phyloP scores from a whole-genome alignment of 2,888 invertebrate species.

The Philereme vetulata region DNA sequence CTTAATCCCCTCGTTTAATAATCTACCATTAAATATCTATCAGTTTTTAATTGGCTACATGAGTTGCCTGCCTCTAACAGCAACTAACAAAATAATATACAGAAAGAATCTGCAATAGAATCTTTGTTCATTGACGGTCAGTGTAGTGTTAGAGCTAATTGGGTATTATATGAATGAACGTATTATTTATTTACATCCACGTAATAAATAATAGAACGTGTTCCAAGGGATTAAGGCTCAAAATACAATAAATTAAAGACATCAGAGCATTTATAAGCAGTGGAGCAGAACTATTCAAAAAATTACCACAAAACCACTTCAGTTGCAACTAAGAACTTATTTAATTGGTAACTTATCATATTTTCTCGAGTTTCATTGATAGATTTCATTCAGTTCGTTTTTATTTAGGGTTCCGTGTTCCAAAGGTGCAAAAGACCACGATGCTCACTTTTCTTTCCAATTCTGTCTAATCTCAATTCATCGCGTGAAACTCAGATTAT shows the following conservation, averaged over 20 bases:
- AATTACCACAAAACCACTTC: conserved; percentile 55
- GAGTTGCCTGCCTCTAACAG: no score
- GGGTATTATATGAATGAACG: conserved; percentile 51
- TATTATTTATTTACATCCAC: conserved; percentile 1
- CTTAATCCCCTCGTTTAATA: no score
- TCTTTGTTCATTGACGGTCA: conserved; percentile 60
- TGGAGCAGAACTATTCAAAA: conserved; percentile 50
- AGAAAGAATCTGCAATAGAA: conserved; percentile 41
- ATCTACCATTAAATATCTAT: no score
- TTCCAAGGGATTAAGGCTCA: conserved; percentile 32
- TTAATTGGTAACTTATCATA: conserved; percentile 65
- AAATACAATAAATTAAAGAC: conserved; percentile 22
- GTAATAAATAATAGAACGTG: conserved; percentile 10
- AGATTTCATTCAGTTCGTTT: conserved; percentile 59
- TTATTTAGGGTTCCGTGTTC: conserved; percentile 25
- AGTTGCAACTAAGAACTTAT: conserved; percentile 46
- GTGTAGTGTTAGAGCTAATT: conserved; percentile 65
- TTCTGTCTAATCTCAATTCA: no score
- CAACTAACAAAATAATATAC: background rate
- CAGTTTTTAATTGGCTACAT: no score
- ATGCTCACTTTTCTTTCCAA: no score
- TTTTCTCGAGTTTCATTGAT: conserved; percentile 66
- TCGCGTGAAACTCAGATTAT: no score
- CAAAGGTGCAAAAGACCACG: no score
- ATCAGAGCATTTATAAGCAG: background rate